Conservation (phyloP, 2,113 vertebrate genomes). For the Dromiciops gliroides region DNA sequence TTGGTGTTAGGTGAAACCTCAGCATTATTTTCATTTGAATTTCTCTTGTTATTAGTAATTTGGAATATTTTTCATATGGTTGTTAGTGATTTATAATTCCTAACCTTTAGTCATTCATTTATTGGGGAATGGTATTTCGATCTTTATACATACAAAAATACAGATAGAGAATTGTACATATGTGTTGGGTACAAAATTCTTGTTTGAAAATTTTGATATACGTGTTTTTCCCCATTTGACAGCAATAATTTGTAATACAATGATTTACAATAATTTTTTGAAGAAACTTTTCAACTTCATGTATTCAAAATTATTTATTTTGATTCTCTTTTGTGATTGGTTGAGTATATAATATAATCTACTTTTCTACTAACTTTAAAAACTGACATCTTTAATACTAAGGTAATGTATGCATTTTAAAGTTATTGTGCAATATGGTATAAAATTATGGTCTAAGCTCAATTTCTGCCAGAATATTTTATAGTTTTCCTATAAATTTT, state of each 20-base stretch:
- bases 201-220: background rate
- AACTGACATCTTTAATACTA: background rate
- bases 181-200: background rate
- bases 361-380: background rate
- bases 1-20: background rate
- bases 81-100: background rate
- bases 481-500: background rate
- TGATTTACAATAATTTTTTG: background rate
- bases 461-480: background rate
- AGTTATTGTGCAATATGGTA: background rate
- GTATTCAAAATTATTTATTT: background rate
- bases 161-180: background rate
- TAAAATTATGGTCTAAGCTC: background rate
- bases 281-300: background rate
- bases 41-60: background rate
- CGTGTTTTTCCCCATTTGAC: background rate
- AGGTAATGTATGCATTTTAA: background rate
- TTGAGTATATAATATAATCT: background rate
- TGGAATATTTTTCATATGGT: background rate
- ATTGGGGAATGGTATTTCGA: background rate
- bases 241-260: background rate
- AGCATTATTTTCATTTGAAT: background rate
- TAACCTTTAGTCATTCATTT: background rate
- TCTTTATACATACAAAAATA: background rate
- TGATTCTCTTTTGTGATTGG: background rate